Evolutionary conservation across 2,113 vertebrate species (phyloP).

Genomic region (Lagopus muta): DNA sequence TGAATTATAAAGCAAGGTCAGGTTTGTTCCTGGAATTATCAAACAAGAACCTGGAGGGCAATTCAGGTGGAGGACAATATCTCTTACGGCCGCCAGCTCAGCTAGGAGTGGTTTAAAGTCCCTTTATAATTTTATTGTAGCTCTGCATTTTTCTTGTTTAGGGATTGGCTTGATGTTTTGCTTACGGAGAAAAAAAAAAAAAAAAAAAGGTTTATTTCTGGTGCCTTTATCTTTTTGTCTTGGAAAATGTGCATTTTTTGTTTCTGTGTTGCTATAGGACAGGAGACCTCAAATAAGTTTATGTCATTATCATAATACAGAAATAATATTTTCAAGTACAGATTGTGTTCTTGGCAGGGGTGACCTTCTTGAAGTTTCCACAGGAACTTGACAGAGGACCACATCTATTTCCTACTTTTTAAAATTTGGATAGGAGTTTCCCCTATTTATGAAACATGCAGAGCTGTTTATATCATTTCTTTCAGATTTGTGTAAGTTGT

Average conservation of each 20-base stretch:
- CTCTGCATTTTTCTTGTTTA: background rate
- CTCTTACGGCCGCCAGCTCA: background rate
- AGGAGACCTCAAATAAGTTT: background rate
- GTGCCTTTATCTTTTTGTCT: background rate
- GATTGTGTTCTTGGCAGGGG: fast-evolving
- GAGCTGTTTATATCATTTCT: background rate
- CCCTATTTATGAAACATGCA: background rate
- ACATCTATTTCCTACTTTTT: background rate
- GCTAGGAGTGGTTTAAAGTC: background rate
- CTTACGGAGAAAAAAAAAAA: background rate
- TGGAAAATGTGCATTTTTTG: background rate
- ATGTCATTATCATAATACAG: background rate
- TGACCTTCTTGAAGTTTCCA: background rate
- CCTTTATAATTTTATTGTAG: background rate
- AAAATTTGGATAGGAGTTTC: background rate
- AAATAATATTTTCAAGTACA: background rate
- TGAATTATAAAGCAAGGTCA: background rate
- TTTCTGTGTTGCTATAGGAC: background rate
- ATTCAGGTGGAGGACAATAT: background rate
- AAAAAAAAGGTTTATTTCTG: background rate
- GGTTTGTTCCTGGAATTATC: background rate
- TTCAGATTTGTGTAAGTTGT: background rate
- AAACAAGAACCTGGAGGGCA: background rate
- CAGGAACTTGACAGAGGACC: background rate
- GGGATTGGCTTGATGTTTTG: background rate